Evolutionary conservation across 2,113 vertebrate species (phyloP), one percentile per base, ranked within the genome.

Genomic region (Reinhardtius hippoglossoides): DNA sequence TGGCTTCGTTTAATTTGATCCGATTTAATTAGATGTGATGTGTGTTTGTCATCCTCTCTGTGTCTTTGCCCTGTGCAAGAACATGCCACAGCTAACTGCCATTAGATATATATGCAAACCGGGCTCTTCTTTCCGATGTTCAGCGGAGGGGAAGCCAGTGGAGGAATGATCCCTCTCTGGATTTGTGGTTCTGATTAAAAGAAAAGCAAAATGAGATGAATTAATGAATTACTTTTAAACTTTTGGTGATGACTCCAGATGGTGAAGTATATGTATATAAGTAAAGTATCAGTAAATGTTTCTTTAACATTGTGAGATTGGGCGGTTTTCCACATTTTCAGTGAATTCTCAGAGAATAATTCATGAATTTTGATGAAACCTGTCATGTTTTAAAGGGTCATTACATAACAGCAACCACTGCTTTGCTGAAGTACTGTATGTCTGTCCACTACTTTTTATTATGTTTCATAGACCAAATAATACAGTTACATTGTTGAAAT

Each of bases 11-110:
- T 67, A n/a, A 83, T 77, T 85, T 52, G 42, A 84, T 74, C 9
- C 0, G 18, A 63, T 74, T 68, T 78, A 78, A 86, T 87, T 74
- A 58, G 73, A 78, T 24, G 57, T 7, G 60, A 76, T 42, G 55
- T 37, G 66, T 48, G 3, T 85, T 68, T 68, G 24, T 58, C 44
- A 37, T 56, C 12, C 16, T 64, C 26, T 60, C 35, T 6, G 1
- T 27, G 78, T 48, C 26, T 81, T 76, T 79, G 60, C 68, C 60
- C 68, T 6, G 20, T 58, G 63, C 66, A 46, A 56, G 61, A 81
- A 68, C 69, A 66, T 9, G 44, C 37, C 54, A 59, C 57, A 42
- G 50, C 63, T 31, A 67, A 40, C 58, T 67, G 58, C 35, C 10
- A 9, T 52, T 67, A 16, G 31, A 57, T 67, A 31, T 31, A 27